Percentiles rank a stretch among this genome's conserved stretches.
These are phyloP conservation scores for Gopherus evgoodei DNA, from an alignment of 2,113 vertebrate species.

Conservation along the genomic window DNA sequence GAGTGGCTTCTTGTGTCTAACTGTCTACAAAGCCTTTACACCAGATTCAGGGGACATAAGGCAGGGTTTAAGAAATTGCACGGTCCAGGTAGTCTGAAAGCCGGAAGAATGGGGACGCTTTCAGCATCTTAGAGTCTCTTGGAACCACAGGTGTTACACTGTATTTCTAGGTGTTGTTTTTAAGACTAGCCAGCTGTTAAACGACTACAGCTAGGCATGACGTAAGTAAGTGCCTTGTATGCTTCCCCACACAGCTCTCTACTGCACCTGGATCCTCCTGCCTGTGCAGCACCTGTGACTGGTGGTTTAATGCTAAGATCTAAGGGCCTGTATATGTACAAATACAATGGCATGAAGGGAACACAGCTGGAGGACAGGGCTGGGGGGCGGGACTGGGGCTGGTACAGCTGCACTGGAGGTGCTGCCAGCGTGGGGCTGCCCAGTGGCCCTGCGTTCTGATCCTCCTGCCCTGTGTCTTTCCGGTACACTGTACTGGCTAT, in stretches of 20 bases:
- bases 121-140: neutral
- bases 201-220: neutral
- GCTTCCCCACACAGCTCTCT: neutral
- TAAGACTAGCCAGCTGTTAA: neutral
- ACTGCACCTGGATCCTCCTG: neutral
- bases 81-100: neutral
- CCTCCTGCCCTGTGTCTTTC: too few relatives aligned
- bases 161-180: neutral
- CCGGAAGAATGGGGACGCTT: neutral
- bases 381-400: too few relatives aligned
- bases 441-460: too few relatives aligned
- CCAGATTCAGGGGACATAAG: neutral
- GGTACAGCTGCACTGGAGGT: too few relatives aligned
- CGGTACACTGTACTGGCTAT: too few relatives aligned
- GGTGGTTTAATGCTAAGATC: accelerated
- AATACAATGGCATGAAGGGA: neutral
- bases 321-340: neutral
- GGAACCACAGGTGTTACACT: neutral
- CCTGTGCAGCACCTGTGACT: neutral
- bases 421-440: too few relatives aligned
- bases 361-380: neutral
- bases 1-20: neutral
- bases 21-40: neutral
- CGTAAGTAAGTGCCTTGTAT: neutral
- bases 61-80: neutral